Evolutionary conservation across 2,113 vertebrate genomes (phyloP).

Genomic region (Petroica traversi): DNA sequence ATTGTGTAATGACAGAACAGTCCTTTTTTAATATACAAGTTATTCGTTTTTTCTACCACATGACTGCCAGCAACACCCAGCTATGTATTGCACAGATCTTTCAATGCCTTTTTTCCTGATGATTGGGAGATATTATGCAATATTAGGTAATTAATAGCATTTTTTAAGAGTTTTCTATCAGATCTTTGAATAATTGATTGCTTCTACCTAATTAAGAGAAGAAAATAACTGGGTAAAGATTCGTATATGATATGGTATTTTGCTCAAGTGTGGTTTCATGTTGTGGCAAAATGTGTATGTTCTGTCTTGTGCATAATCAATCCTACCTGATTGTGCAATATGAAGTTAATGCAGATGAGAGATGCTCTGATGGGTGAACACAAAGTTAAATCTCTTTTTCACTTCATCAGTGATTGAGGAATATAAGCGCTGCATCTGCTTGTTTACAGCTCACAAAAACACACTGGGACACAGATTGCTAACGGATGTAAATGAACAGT

Average conservation of each 20-base stretch:
- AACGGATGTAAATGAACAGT: not conserved
- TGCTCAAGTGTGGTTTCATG: not conserved
- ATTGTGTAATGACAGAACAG: constrained; percentile 3
- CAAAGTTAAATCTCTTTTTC: not conserved
- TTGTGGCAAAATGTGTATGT: not conserved
- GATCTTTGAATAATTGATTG: not conserved
- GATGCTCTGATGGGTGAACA: not conserved
- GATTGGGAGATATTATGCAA: not conserved
- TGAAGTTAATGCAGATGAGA: not conserved
- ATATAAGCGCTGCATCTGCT: not conserved
- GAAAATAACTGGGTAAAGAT: not conserved
- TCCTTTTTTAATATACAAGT: not conserved
- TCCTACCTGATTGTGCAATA: not conserved
- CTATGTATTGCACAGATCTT: not conserved
- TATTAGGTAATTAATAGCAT: not conserved
- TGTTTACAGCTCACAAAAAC: not conserved
- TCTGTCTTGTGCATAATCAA: not conserved
- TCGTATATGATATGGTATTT: not conserved
- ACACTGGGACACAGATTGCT: not conserved
- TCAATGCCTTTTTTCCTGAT: not conserved
- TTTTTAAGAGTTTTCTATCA: not conserved
- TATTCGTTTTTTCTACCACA: not conserved
- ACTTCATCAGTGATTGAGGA: not conserved
- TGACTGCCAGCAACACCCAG: not conserved
- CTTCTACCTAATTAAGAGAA: constrained; percentile 28